phyloP scores from a whole-genome alignment of 2,888 invertebrate genomes.

The Margaritifera margaritifera region DNA sequence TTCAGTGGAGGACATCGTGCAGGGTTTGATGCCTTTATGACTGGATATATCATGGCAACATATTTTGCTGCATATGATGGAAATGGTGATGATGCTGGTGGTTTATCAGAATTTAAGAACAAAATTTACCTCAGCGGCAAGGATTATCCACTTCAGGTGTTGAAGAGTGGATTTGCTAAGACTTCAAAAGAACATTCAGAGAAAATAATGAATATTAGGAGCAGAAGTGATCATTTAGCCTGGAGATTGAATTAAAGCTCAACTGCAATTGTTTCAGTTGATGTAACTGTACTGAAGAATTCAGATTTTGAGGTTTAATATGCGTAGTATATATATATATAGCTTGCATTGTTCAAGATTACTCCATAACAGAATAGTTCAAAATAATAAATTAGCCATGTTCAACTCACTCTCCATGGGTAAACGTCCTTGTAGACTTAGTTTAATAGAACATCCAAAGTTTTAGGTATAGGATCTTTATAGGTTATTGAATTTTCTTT shows the following conservation, averaged over 20 bases:
- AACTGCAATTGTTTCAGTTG: neutral
- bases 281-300: too few relatives aligned
- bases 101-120: constrained; percentile 62
- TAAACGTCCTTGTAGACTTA: too few relatives aligned
- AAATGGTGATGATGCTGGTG: constrained; percentile 28
- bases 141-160: constrained; percentile 70
- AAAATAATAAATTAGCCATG: too few relatives aligned
- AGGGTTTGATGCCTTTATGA: constrained; percentile 75
- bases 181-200: constrained; percentile 63
- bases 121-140: constrained; percentile 72
- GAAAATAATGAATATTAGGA: constrained; percentile 42
- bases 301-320: too few relatives aligned
- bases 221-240: neutral
- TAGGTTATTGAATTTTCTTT: too few relatives aligned
- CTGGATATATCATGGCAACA: constrained; percentile 71
- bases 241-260: neutral
- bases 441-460: too few relatives aligned
- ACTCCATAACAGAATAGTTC: too few relatives aligned
- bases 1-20: constrained; percentile 70
- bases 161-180: constrained; percentile 69
- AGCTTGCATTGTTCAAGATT: too few relatives aligned
- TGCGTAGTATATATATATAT: too few relatives aligned
- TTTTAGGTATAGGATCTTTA: too few relatives aligned
- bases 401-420: too few relatives aligned
- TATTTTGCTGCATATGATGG: constrained; percentile 43